Percentiles rank a stretch among this genome's conserved stretches.
phyloP scores from a whole-genome alignment of 2,888 invertebrate genomes.

The Linyphia triangularis region DNA sequence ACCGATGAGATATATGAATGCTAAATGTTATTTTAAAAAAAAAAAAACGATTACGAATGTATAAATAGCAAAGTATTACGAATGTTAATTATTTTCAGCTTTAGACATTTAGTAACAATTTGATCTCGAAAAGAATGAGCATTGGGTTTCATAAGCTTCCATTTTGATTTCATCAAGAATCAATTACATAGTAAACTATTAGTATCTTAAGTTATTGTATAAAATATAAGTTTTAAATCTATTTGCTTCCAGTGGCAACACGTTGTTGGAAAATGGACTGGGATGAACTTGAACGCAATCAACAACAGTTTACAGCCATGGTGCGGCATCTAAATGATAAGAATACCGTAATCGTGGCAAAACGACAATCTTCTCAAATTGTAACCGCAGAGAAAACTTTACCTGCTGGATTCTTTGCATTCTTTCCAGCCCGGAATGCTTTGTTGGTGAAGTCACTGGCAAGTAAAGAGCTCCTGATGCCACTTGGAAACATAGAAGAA shows the following conservation, averaged over 20 bases:
- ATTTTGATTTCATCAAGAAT: too few relatives aligned
- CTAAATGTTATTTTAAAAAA: too few relatives aligned
- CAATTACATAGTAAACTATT: too few relatives aligned
- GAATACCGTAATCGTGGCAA: slow-evolving; percentile 36
- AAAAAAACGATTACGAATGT: too few relatives aligned
- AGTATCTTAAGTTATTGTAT: too few relatives aligned
- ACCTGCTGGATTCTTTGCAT: slow-evolving; percentile 35
- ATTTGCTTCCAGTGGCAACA: slow-evolving; percentile 47
- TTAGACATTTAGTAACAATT: too few relatives aligned
- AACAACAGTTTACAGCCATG: slow-evolving; percentile 38
- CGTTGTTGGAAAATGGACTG: slow-evolving; percentile 73
- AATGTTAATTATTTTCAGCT: too few relatives aligned
- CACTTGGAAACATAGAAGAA: slow-evolving; percentile 3
- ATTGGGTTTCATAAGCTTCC: too few relatives aligned
- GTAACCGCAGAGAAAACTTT: slow-evolving; percentile 4
- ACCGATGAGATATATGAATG: too few relatives aligned
- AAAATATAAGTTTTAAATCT: too few relatives aligned
- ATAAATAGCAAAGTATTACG: too few relatives aligned
- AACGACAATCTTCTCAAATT: background rate
- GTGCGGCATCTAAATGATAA: slow-evolving; percentile 10
- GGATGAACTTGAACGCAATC: slow-evolving; percentile 61
- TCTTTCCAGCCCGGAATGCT: slow-evolving; percentile 41
- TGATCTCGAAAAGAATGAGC: too few relatives aligned
- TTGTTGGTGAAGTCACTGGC: slow-evolving; percentile 59
- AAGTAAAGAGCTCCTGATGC: slow-evolving; percentile 56